Base-by-base conservation (phyloP, 2,888 invertebrate species). In the Lasioglossum vierecki region DNA sequence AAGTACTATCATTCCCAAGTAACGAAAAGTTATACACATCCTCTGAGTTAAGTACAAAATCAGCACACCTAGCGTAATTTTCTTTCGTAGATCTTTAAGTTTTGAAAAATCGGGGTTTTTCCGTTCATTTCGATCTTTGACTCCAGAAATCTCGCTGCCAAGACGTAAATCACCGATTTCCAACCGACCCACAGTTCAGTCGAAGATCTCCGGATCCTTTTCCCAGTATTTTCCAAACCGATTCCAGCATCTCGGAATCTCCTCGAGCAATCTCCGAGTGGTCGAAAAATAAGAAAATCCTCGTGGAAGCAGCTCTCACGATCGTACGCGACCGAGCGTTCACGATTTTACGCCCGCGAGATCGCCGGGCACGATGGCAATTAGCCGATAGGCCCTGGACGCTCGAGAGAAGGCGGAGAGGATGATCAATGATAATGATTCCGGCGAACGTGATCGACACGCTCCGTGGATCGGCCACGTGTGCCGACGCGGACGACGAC, bases 341-440 rank as follows among this genome's bases (percentile, higher is more conserved):
- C 86, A 85, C 83, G 90, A 90, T 88, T 90, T 90, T 87, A 82
- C 79, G 89, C 76, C 76, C 79, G 83, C 83, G 85, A 90, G 90
- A 90, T 90, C 88, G 86, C 78, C 82, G 87, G 87, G 53, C 85
- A 81, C 85, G 88, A 80, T 81, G 88, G 91, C 90, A 91, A 91
- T 91, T 91, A 91, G 89, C 86, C 88, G 91, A 91, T 91, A 88
- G 91, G 81, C 84, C 79, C 82, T 53, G 72, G n/a, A 76, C 83
- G 82, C 80, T 79, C 82, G 85, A 78, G 84, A 77, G 84, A 85
- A 86, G 84, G 87, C 88, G 89, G 84, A 74, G 86, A 84, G 89
- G 90, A 93, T 92, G 94, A 94, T 93, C 92, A 93, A 93, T 93
- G 94, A 93, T 93, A 93, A 93, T 93, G 93, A 94, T 92, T 91